Conservation (phyloP, 2,888 invertebrate species). For the Spilarctia lutea region DNA sequence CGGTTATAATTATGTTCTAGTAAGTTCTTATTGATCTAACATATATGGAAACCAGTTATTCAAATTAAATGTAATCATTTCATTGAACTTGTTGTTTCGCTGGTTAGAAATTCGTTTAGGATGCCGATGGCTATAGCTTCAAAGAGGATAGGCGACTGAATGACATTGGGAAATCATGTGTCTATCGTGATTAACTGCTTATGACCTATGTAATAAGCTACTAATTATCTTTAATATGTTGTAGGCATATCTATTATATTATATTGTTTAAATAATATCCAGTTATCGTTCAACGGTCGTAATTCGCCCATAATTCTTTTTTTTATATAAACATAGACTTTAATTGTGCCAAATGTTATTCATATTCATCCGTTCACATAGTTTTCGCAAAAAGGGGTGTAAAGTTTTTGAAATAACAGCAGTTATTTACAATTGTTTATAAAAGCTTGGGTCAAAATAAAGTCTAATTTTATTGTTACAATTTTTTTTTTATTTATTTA, state of each 20-base stretch:
- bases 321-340: too few relatives aligned
- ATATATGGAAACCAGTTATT: neutral
- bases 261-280: too few relatives aligned
- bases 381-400: too few relatives aligned
- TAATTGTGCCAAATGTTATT: too few relatives aligned
- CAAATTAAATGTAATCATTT: slow-evolving; percentile 7
- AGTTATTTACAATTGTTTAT: neutral
- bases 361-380: too few relatives aligned
- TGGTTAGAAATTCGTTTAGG: neutral
- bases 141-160: neutral
- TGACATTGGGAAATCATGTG: neutral
- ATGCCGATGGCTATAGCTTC: neutral
- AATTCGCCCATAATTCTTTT: too few relatives aligned
- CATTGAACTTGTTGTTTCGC: slow-evolving; percentile 3
- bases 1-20: neutral
- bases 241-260: too few relatives aligned
- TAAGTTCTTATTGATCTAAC: neutral
- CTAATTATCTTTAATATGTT: neutral
- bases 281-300: too few relatives aligned
- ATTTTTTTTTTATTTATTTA: too few relatives aligned
- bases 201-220: neutral
- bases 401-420: too few relatives aligned
- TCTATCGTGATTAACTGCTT: neutral
- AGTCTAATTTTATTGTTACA: neutral
- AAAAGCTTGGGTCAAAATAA: neutral